Evolutionary conservation across 2,113 vertebrate genomes (phyloP), one percentile per base, ranked within the genome.

Genomic region (Noctilio leporinus): DNA sequence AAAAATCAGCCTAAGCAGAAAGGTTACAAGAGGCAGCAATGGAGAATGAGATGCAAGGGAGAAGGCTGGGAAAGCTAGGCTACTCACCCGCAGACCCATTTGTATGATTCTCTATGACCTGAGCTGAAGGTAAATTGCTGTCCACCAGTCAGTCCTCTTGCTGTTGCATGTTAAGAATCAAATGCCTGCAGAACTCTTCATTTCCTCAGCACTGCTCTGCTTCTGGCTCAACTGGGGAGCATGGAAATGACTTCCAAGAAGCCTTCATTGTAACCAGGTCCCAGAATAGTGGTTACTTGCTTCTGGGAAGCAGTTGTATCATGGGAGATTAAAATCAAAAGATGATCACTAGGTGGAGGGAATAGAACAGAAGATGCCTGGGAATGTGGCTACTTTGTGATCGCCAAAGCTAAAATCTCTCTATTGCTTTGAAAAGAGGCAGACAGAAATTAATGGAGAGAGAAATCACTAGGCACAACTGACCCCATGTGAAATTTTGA

Each of bases 51-150:
- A 51, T 26, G 10, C 76, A 30, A 89, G 16, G 30, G 26, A 45
- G 16, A 40, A 20, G 76, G 47, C 12, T n/a, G 11, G 47, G 65
- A 96, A 97, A 97, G 98, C 85, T 96, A 70, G 67, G 72, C 47
- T 40, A 51, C 64, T 93, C 93, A 97, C 96, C 96, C 53, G 47
- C 96, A 96, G 93, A 76, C 64, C 96, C 77, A 83, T 96, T 97
- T 97, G 95, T 96, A 96, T 78, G 96, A 70, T 85, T 96, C 97
- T 96, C 73, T 86, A 89, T 33, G 64, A 95, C 90, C 96, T 81
- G 94, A 78, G 76, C 77, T 96, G 51, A 55, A 96, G 45, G n/a
- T 94, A 97, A 98, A 98, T 96, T 96, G 95, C 78, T 97, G 96
- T 92, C 96, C 95, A 85, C 94, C 86, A 84, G 88, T 94, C 81